phyloP scores from a whole-genome alignment of 2,113 vertebrate species.

The Gymnocephalus cernua region DNA sequence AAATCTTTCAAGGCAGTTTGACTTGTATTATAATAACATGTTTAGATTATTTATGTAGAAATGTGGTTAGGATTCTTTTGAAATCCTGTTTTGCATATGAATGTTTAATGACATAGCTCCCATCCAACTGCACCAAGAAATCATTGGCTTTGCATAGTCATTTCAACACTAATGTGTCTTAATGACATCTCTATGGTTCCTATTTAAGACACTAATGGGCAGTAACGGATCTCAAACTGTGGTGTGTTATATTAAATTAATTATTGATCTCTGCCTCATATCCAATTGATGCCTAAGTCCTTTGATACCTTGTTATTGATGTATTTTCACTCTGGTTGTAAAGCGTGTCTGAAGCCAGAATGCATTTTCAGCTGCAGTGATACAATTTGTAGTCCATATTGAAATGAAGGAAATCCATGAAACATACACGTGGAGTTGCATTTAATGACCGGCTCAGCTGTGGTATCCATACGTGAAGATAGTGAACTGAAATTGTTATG shows the following conservation, averaged over 20 bases:
- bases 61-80: not conserved
- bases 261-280: constrained; percentile 70
- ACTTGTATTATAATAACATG: constrained; percentile 7
- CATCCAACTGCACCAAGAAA: constrained; percentile 49
- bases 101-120: constrained; percentile 46
- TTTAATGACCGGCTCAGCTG: not conserved
- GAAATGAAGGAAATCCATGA: constrained; percentile 45
- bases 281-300: constrained; percentile 65
- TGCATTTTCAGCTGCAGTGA: constrained; percentile 22
- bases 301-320: constrained; percentile 62
- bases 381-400: constrained; percentile 18
- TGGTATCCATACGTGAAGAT: constrained; percentile 25
- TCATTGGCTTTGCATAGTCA: constrained; percentile 60
- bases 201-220: constrained; percentile 73
- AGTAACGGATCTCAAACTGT: constrained; percentile 72
- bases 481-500: constrained; percentile 40
- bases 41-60: constrained; percentile 11
- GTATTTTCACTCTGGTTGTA: constrained; percentile 20
- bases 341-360: constrained; percentile 32
- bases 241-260: constrained; percentile 77
- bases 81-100: constrained; percentile 52
- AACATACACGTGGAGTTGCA: not conserved
- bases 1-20: constrained; percentile 9
- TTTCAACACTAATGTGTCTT: constrained; percentile 67
- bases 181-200: constrained; percentile 69